phyloP scores from a whole-genome alignment of 2,888 invertebrate species.

The Cloeon dipterum region DNA sequence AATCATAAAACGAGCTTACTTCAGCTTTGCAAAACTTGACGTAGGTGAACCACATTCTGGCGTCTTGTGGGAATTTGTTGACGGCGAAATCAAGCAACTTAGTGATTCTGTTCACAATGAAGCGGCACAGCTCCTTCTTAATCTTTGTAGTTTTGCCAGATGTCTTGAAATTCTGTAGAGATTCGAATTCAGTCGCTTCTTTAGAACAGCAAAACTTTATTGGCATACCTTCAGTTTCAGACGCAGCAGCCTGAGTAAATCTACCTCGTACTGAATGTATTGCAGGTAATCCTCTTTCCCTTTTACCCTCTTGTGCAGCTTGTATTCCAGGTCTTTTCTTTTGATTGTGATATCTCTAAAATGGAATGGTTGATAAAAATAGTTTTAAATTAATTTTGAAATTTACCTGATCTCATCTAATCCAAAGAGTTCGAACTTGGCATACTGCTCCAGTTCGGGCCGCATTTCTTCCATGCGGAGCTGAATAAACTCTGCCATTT shows the following conservation, averaged over 20 bases:
- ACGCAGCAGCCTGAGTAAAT: slow-evolving; percentile 37
- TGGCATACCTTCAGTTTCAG: slow-evolving; percentile 27
- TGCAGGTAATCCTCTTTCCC: slow-evolving; percentile 42
- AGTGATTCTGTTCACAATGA: slow-evolving; percentile 46
- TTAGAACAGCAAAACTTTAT: too few species aligned
- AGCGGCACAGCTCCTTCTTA: slow-evolving; percentile 37
- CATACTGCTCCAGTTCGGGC: slow-evolving; percentile 59
- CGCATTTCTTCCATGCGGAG: slow-evolving; percentile 55
- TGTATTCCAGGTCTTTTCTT: slow-evolving; percentile 47
- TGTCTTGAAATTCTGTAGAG: neutral
- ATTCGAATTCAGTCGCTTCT: neutral
- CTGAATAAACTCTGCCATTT: slow-evolving; percentile 71
- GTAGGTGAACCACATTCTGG: slow-evolving; percentile 51
- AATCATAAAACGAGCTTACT: slow-evolving; percentile 29
- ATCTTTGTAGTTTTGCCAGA: slow-evolving; percentile 22
- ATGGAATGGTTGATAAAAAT: slow-evolving; percentile 9
- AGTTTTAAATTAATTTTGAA: too few species aligned
- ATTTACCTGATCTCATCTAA: slow-evolving; percentile 49
- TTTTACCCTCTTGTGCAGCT: slow-evolving; percentile 40
- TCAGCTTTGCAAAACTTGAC: slow-evolving; percentile 55
- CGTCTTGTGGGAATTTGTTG: slow-evolving; percentile 42
- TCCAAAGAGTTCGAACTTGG: slow-evolving; percentile 40
- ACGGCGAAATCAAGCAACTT: slow-evolving; percentile 47
- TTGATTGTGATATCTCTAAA: slow-evolving; percentile 40
- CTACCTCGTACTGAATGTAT: slow-evolving; percentile 46